Percentiles rank a stretch among this genome's conserved stretches.
Evolutionary conservation across 2,113 vertebrate genomes (phyloP).

Genomic region (Patagioenas fasciata): DNA sequence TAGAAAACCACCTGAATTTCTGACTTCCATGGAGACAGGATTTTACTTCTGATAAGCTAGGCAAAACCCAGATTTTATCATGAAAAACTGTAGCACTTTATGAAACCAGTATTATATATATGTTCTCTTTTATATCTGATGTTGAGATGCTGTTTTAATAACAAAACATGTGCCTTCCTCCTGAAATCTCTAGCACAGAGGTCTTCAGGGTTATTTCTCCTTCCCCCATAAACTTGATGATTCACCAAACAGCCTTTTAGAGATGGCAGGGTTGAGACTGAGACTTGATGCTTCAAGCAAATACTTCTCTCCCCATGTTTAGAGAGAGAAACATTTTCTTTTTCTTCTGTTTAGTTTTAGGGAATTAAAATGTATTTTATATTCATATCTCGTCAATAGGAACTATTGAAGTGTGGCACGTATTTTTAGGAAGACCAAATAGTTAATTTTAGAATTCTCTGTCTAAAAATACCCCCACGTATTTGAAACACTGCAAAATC

Average conservation of each 20-base stretch:
- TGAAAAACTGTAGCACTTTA: neutral
- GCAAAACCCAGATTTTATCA: neutral
- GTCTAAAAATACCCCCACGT: neutral
- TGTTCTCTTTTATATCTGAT: neutral
- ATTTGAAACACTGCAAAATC: neutral
- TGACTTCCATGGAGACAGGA: neutral
- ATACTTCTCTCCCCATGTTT: neutral
- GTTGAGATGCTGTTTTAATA: neutral
- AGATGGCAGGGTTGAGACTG: neutral
- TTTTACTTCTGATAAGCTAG: neutral
- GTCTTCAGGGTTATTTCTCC: neutral
- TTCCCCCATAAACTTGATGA: neutral
- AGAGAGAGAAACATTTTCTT: neutral
- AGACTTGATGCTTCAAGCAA: neutral
- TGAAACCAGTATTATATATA: neutral
- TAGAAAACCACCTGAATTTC: neutral
- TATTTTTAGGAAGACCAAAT: conserved; percentile 4
- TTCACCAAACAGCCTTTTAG: neutral
- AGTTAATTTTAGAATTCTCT: conserved; percentile 28
- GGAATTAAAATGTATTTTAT: neutral
- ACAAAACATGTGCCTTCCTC: neutral
- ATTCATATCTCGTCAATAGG: conserved; percentile 12
- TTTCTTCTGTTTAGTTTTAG: neutral
- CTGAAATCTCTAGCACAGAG: neutral
- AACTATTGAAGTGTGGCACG: neutral